Base-by-base conservation (phyloP, 2,888 invertebrate species). In the Tolmerus cingulatus region DNA sequence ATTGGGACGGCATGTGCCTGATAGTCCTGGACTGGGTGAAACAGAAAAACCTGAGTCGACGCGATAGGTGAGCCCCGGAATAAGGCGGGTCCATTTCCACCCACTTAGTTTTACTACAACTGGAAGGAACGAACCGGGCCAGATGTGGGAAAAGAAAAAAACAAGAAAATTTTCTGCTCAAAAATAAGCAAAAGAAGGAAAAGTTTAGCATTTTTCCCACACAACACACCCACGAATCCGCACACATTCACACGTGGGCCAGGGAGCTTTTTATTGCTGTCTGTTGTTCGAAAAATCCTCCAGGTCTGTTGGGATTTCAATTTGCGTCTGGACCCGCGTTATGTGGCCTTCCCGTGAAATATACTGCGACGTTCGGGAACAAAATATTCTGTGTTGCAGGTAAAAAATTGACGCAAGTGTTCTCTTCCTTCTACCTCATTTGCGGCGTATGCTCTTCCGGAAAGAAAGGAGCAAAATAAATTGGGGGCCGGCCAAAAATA, bases 11-110 rank as follows among this genome's bases (percentile, higher is more conserved):
- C 43, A 85, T 74, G 74, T 85, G 74, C 85, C 74, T 23, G 66
- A 85, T 74, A n/a, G 23, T 43, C 37, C 74, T 74, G 74, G 74
- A 43, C 74, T 74, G 85, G 85, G 43, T 85, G 82, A 86, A 88
- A 88, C 76, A 82, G 76, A 86, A 87, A 88, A 87, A 74, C 86
- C 43, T 79, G 88, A 88, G 88, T 88, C 88, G 88, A 88, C 88
- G 88, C 88, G 87, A 88, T 88, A 88, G 88, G 88, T 88, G 87
- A 88, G 86, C 87, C 79, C 43, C 74, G 86, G 81, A 87, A 88
- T 87, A 88, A 87, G 88, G 88, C 88, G 88, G 88, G 87, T 85
- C 88, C 86, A 87, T 87, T 85, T 85, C 85, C 85, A 85, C 85
- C 85, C 85, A 85, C 74, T 74, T 74, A 85, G 85, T 85, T 85